phyloP scores from a whole-genome alignment of 2,797 vertebrate genomes.

The Prionace glauca region DNA sequence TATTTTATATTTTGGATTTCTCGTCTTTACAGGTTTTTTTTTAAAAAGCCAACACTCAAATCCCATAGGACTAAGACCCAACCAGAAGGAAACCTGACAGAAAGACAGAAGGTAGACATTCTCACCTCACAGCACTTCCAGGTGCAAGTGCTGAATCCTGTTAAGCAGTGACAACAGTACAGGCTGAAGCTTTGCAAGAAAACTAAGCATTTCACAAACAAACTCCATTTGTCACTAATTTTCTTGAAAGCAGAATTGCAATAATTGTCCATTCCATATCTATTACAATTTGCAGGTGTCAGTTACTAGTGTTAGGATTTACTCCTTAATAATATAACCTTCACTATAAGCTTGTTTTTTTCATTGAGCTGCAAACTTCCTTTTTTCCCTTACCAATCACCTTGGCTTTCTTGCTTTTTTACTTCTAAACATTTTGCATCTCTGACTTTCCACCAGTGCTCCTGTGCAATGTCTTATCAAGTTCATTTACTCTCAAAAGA shows the following conservation, averaged over 20 bases:
- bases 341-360: not conserved
- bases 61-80: not conserved
- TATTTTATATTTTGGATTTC: not conserved
- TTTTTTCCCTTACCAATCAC: not conserved
- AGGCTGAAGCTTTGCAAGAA: not conserved
- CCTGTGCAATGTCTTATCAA: slow-evolving; percentile 24
- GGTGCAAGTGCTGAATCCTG: not conserved
- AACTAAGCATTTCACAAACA: not conserved
- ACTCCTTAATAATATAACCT: not conserved
- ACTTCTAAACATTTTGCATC: not conserved
- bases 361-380: not conserved
- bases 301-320: not conserved
- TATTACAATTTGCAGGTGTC: not conserved
- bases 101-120: not conserved
- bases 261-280: not conserved
- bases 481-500: slow-evolving; percentile 8
- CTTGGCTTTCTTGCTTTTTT: not conserved
- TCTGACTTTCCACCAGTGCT: not conserved
- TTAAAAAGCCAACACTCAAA: not conserved
- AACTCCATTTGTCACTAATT: not conserved
- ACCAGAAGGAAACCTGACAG: not conserved
- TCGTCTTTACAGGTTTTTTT: not conserved
- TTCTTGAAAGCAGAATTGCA: not conserved
- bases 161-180: not conserved
- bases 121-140: slow-evolving; percentile 1